Percentiles rank a stretch among this genome's conserved stretches.
phyloP scores from a whole-genome alignment of 2,797 vertebrate species.

The Sardinella longiceps region DNA sequence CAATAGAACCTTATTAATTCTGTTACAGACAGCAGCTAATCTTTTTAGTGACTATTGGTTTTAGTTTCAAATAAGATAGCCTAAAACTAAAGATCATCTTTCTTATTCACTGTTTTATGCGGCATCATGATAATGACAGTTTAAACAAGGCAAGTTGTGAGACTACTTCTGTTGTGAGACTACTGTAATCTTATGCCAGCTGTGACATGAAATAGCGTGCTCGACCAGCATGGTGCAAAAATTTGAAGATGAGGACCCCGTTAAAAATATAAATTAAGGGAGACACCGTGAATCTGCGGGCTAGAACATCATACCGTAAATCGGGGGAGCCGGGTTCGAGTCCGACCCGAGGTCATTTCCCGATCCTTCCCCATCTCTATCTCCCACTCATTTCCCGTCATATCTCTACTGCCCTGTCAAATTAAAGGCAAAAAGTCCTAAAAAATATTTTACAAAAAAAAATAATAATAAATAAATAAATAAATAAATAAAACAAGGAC shows the following conservation, averaged over 20 bases:
- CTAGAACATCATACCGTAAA: too few relatives aligned
- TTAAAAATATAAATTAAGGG: too few relatives aligned
- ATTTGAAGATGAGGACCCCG: neutral
- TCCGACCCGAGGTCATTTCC: too few relatives aligned
- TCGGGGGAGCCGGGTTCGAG: too few relatives aligned
- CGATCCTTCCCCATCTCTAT: too few relatives aligned
- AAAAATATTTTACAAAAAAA: too few relatives aligned
- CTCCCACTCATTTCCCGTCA: too few relatives aligned
- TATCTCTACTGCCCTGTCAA: too few relatives aligned
- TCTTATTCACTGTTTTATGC: neutral
- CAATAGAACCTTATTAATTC: neutral
- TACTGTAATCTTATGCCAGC: neutral
- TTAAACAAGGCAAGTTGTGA: neutral
- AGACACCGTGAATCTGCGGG: too few relatives aligned
- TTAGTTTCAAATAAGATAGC: neutral
- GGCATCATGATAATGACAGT: neutral
- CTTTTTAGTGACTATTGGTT: neutral
- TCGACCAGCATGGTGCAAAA: neutral
- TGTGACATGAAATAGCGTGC: neutral
- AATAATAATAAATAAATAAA: too few relatives aligned
- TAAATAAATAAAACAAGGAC: too few relatives aligned
- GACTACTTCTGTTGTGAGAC: neutral
- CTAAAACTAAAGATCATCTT: neutral
- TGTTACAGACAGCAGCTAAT: neutral
- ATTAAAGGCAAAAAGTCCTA: too few relatives aligned